phyloP scores from a whole-genome alignment of 2,888 invertebrate species.

The Cordilura impudica region DNA sequence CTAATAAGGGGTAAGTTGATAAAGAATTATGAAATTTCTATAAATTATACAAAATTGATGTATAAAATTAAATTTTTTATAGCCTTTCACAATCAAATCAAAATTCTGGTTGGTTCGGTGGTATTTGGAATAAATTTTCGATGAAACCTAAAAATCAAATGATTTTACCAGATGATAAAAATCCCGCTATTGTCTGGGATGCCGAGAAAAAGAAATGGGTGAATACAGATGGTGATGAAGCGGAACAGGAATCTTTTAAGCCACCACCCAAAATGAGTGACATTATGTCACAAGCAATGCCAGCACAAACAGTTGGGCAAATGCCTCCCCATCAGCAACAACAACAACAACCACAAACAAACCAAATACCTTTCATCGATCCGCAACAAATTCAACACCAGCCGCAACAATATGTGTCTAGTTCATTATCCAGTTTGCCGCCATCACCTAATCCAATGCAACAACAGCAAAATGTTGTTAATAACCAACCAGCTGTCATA shows the following conservation, averaged over 20 bases:
- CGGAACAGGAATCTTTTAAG: constrained; percentile 78
- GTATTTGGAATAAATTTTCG: constrained; percentile 89
- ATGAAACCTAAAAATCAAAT: constrained; percentile 94
- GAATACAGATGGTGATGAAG: constrained; percentile 85
- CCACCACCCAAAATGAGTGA: constrained; percentile 86
- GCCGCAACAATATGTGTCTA: constrained; percentile 56
- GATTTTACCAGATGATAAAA: constrained; percentile 96
- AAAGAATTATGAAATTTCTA: too few relatives aligned
- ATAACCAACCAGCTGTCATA: constrained; percentile 52
- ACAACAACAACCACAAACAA: constrained; percentile 36
- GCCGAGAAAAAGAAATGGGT: constrained; percentile 91
- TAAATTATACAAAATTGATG: background rate
- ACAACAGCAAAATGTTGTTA: constrained; percentile 52
- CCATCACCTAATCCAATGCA: constrained; percentile 52
- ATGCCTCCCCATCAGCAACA: constrained; percentile 40
- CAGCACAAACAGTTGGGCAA: constrained; percentile 49
- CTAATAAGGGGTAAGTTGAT: constrained; percentile 46
- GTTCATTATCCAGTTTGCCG: constrained; percentile 44
- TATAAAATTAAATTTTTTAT: background rate
- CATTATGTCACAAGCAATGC: constrained; percentile 68
- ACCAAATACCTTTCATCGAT: constrained; percentile 57
- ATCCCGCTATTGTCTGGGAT: constrained; percentile 96
- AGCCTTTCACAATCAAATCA: constrained; percentile 66
- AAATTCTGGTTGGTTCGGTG: constrained; percentile 88
- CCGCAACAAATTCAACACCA: constrained; percentile 53